Evolutionary conservation across 2,113 vertebrate genomes (phyloP), one percentile per base, ranked within the genome.

Genomic region (Mesitornis unicolor): DNA sequence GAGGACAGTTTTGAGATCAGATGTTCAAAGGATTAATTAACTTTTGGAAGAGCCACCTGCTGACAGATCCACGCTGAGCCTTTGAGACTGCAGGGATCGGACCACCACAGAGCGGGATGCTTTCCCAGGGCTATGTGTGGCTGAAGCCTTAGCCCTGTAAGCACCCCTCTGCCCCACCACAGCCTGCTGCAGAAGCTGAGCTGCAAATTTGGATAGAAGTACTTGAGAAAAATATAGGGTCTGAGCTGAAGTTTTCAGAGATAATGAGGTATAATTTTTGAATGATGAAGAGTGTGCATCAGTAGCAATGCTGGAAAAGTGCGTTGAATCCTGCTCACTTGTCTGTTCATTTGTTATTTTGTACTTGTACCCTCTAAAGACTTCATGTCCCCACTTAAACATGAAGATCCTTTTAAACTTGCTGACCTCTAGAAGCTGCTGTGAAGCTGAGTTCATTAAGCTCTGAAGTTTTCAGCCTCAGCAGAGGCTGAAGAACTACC

Each of bases 1-100:
- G n/a, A 43, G 77, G 86, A 81, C 12, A 40, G 76, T 92, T 84
- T 53, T 82, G 77, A 93, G 90, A 89, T 94, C 64, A 73, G 73
- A 84, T 92, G 68, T 71, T 92, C 3, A 8, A 87, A 76, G 57
- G 77, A 91, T 79, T 87, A 78, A 90, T 94, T 67, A 94, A 84
- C 47, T 76, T 90, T 9, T 75, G 92, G 54, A 9, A 68, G 53
- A 86, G 12, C 4, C 31, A 68, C 40, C 56, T 78, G 56, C 89
- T 59, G 64, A 63, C 33, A 63, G 76, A 84, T 74, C 47, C 24
- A 13, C 61, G 42, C 7, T 6, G 18, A 77, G 63, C 59, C n/a
- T 84, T 69, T 57, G n/a, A 85, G 50, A 53, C 22, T 42, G 40
- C 7, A 47, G 54, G 25, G 38, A 20, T 47, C 1, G 3, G 63